Percentiles rank a stretch among this genome's conserved stretches.
These are phyloP conservation scores for Barnardius zonarius DNA, from an alignment of 2,113 vertebrate species.

Conservation along the genomic window DNA sequence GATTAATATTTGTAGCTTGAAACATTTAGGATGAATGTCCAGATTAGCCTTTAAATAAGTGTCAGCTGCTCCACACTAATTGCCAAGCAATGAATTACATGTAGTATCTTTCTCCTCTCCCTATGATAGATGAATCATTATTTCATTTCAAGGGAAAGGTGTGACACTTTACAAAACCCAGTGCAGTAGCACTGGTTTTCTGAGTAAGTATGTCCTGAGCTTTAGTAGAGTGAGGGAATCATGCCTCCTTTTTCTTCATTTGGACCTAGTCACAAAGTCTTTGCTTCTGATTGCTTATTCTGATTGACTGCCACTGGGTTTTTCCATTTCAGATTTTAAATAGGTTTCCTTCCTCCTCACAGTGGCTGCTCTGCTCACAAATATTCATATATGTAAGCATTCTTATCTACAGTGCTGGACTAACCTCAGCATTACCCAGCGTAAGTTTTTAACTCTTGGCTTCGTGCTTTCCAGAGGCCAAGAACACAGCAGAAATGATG, in stretches of 20 bases:
- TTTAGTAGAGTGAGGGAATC: neutral
- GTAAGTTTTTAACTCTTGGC: neutral
- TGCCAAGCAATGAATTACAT: neutral
- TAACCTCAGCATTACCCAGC: neutral
- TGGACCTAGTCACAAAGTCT: neutral
- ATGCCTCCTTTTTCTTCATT: neutral
- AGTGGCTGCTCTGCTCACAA: neutral
- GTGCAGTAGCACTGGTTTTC: neutral
- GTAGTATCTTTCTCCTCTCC: neutral
- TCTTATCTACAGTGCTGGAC: neutral
- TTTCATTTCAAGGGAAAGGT: neutral
- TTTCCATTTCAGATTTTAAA: conserved; percentile 9
- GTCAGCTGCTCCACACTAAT: neutral
- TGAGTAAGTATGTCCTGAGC: neutral
- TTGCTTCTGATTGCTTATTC: neutral
- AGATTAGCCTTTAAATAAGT: conserved; percentile 3
- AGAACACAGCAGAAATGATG: neutral
- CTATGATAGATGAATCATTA: neutral
- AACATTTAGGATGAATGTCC: neutral
- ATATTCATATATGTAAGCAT: neutral
- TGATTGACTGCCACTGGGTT: neutral
- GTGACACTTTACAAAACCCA: neutral
- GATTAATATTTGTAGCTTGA: neutral
- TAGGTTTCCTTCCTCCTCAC: neutral
- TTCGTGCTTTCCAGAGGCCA: neutral